These are phyloP conservation scores for Anguilla marmorata DNA, from an alignment of 2,797 vertebrate genomes.

Conservation along the genomic window DNA sequence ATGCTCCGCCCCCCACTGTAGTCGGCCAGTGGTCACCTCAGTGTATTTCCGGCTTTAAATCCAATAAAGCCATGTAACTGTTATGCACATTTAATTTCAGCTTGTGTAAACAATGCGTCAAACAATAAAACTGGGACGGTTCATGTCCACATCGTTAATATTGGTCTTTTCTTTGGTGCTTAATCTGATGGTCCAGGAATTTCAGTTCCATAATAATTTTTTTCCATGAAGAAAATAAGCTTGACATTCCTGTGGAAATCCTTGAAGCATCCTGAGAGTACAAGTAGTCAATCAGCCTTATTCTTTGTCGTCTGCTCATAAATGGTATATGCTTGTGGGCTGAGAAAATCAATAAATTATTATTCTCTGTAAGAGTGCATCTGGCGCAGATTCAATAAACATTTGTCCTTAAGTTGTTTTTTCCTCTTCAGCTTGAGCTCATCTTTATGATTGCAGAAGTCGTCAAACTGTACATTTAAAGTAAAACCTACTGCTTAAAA, in stretches of 20 bases:
- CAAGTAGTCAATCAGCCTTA: not conserved
- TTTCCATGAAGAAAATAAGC: not conserved
- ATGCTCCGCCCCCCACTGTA: too few species aligned
- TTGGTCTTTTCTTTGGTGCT: not conserved
- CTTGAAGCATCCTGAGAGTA: not conserved
- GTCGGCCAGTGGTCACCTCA: too few species aligned
- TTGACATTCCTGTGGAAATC: not conserved
- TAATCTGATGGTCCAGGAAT: not conserved
- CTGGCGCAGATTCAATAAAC: not conserved
- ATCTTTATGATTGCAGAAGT: not conserved
- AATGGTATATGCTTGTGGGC: not conserved
- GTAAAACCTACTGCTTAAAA: not conserved
- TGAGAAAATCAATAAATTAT: slow-evolving; percentile 3
- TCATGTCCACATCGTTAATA: not conserved
- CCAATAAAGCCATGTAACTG: too few species aligned
- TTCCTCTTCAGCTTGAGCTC: not conserved
- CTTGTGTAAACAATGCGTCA: not conserved
- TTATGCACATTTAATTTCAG: too few species aligned
- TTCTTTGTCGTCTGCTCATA: not conserved
- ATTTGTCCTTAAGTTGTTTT: not conserved
- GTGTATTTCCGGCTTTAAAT: too few species aligned
- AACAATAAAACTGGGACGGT: not conserved
- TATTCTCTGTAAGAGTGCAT: not conserved
- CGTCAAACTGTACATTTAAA: not conserved
- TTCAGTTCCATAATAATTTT: not conserved